Evolutionary conservation across 2,797 vertebrate species (phyloP), one percentile per base, ranked within the genome.

Genomic region (Heteromormyrus szaboi): DNA sequence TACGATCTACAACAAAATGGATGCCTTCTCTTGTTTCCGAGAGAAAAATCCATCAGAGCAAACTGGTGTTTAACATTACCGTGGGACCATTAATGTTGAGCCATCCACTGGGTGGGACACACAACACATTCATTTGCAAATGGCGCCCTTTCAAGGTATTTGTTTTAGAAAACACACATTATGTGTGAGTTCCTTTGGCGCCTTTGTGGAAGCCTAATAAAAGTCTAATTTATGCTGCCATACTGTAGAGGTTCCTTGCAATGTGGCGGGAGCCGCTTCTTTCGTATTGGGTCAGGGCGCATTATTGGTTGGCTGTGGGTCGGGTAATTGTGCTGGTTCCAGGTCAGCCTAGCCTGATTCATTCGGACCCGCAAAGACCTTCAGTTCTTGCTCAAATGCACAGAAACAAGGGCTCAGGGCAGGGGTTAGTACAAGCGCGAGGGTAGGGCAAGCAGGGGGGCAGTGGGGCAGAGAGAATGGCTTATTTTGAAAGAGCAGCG

Each of bases 401-500:
- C 91, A 93, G 93, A 94, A 89, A 94, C 93, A 94, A 94, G 94
- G 88, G 92, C 90, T 91, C n/a, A 88, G 93, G 93, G 93, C 91
- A 93, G 91, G 93, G 91, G 93, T 94, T 93, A 94, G 90, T 93
- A 93, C 93, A 91, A 89, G 91, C 88, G 92, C 90, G 92, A 89
- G 86, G 62, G 89, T 89, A 65, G 89, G 90, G 88, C 94, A 91
- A 93, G 92, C 92, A 89, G 22, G 11, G 50, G 87, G 53, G 68
- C 29, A 33, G 33, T 17, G 14, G 29, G 4, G 68, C 11, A 76
- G 68, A 76, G 33, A 41, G 68, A 76, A 89, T 87, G 92, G 94
- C 95, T 95, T 94, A 96, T 96, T 95, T 95, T 94, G 93, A 95
- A 95, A 95, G 94, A 94, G 93, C 94, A 95, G 94, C 91, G 91